phyloP scores from a whole-genome alignment of 2,113 vertebrate genomes.

The Dendropsophus ebraccatus region DNA sequence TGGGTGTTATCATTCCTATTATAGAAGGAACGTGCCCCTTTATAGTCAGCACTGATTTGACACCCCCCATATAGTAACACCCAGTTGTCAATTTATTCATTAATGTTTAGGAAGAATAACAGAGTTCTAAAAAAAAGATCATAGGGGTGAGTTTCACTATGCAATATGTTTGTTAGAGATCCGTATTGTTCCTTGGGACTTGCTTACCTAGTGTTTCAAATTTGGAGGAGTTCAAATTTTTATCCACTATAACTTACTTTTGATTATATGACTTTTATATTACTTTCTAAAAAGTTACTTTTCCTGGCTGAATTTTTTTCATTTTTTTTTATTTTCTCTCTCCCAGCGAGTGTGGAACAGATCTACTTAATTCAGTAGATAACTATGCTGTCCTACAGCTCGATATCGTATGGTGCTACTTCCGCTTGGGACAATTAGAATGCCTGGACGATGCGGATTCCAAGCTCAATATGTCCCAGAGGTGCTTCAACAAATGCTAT shows the following conservation, averaged over 20 bases:
- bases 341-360: constrained; percentile 79
- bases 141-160: too few relatives aligned
- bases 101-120: too few relatives aligned
- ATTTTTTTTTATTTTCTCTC: background rate
- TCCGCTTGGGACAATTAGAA: constrained; percentile 80
- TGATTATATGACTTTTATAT: background rate
- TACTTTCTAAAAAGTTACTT: background rate
- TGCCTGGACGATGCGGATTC: constrained; percentile 84
- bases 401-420: constrained; percentile 95
- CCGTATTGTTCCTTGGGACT: too few relatives aligned
- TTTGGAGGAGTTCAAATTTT: background rate
- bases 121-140: too few relatives aligned
- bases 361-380: constrained; percentile 85
- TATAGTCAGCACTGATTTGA: too few relatives aligned
- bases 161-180: too few relatives aligned
- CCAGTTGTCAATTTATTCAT: too few relatives aligned
- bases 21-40: too few relatives aligned
- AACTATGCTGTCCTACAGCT: constrained; percentile 95
- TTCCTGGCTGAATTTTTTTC: too few relatives aligned
- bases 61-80: too few relatives aligned
- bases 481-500: constrained; percentile 87
- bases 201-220: background rate
- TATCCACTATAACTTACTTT: background rate
- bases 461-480: constrained; percentile 83
- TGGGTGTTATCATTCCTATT: too few relatives aligned